Percentiles rank a stretch among this genome's conserved stretches.
Evolutionary conservation across 2,888 invertebrate species (phyloP).

Genomic region (Pristionchus exspectatus): DNA sequence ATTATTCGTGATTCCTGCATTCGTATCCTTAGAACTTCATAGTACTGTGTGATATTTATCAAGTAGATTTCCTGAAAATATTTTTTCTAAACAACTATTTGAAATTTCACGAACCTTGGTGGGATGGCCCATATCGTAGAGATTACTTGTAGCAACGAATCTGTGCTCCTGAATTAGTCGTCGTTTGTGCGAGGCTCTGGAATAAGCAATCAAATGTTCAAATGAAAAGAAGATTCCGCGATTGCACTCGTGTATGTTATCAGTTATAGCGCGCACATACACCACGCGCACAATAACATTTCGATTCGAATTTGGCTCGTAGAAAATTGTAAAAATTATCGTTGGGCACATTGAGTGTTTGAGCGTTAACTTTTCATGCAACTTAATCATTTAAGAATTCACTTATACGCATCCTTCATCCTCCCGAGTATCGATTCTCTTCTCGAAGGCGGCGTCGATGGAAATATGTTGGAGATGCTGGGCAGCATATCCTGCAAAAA

Average conservation of each 20-base stretch:
- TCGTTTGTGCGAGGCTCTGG: neutral
- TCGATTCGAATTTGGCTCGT: neutral
- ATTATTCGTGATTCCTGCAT: neutral
- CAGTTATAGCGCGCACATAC: no score
- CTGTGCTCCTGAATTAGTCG: neutral
- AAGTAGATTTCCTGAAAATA: neutral
- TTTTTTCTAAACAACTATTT: no score
- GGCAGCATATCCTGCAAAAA: neutral
- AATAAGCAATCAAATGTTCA: neutral
- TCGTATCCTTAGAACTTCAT: neutral
- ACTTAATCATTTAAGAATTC: no score
- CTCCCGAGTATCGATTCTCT: neutral
- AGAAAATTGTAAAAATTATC: neutral
- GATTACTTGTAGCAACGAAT: neutral
- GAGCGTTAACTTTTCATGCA: no score
- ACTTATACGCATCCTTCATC: neutral
- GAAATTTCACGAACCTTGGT: neutral
- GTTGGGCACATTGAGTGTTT: no score
- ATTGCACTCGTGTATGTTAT: neutral
- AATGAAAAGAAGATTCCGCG: neutral
- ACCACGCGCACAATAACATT: neutral
- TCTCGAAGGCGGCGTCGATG: neutral
- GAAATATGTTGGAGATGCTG: neutral
- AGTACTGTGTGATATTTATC: neutral
- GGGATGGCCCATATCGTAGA: neutral